Base-by-base conservation (phyloP, 92 coral and sea anemone genomes). In the Meandrina meandrites region DNA sequence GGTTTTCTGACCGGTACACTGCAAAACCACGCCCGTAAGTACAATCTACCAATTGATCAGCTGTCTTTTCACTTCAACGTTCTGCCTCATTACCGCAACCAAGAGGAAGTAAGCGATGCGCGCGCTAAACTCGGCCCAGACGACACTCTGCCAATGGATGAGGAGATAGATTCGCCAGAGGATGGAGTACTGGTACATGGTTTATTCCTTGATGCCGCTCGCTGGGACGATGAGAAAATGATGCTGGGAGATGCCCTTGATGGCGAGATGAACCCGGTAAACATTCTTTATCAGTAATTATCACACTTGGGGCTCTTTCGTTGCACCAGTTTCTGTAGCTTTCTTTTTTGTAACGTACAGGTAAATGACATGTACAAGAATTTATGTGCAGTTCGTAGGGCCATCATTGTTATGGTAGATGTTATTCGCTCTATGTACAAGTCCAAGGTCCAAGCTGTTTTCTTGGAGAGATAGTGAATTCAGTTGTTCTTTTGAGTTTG, bases 21-120 rank as follows among this genome's bases (percentile, higher is more conserved):
- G 14, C 99, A 97, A 80, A 97, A 97, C 90, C 99, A 97, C 94
- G 98, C 99, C 81, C 97, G 99, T 37, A 97, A 97, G 86, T 97
- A 97, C 95, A 97, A 97, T 88, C 96, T 84, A 30, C 99, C 99
- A 28, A 97, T 97, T 78, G 99, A 97, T 88, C 98, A 97, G 89
- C 94, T 97, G 69, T 95, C 99, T 35, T 97, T 97, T 91, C 93
- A 89, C 90, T 97, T 83, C 86, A 97, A 93, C 83, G 93, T 97
- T n/a, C 90, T 89, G 79, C 90, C 96, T 8, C 88, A 86, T 42
- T 97, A 95, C 83, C 98, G 99, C 42, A 90, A 92, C 75, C 98
- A 97, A 76, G 99, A 97, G 87, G 99, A 95, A 75, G 93, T 97
- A 30, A 95, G 97, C 53, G 99, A 97, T 85, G 95, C 94, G 71